phyloP scores from a whole-genome alignment of 2,113 vertebrate species.

The Platysteira castanea region DNA sequence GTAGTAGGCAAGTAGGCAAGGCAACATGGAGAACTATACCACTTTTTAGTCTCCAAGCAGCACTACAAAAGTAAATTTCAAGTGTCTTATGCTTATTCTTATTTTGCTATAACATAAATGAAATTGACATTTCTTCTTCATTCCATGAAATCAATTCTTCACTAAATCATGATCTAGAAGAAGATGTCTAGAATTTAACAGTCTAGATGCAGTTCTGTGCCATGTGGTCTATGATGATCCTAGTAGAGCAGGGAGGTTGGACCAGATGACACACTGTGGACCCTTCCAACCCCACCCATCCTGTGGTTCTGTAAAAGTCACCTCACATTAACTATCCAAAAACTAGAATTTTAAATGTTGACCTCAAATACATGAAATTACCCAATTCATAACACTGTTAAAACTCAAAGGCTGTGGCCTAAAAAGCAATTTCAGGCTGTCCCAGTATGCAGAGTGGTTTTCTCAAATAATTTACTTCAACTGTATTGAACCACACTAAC shows the following conservation, averaged over 20 bases:
- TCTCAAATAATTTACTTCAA: neutral
- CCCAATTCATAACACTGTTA: neutral
- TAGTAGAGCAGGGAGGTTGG: neutral
- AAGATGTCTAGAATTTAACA: neutral
- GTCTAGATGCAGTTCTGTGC: neutral
- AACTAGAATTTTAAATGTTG: neutral
- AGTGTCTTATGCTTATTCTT: neutral
- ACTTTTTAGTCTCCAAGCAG: neutral
- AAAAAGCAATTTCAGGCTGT: neutral
- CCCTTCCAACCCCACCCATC: neutral
- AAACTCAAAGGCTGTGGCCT: neutral
- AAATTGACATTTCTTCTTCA: neutral
- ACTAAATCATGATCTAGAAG: neutral
- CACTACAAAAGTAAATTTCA: neutral
- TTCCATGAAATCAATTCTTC: neutral
- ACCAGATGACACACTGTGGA: neutral
- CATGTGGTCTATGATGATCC: neutral
- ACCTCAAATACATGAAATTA: neutral
- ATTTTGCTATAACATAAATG: neutral
- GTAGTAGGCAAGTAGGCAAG: neutral
- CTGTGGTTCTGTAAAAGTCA: neutral
- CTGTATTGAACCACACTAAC: neutral
- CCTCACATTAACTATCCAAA: neutral
- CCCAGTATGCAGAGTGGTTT: neutral
- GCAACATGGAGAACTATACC: neutral